Evolutionary conservation across 1,140 invertebrate species (phyloP), one percentile per base, ranked within the genome.

Genomic region (Eumaeus atala): DNA sequence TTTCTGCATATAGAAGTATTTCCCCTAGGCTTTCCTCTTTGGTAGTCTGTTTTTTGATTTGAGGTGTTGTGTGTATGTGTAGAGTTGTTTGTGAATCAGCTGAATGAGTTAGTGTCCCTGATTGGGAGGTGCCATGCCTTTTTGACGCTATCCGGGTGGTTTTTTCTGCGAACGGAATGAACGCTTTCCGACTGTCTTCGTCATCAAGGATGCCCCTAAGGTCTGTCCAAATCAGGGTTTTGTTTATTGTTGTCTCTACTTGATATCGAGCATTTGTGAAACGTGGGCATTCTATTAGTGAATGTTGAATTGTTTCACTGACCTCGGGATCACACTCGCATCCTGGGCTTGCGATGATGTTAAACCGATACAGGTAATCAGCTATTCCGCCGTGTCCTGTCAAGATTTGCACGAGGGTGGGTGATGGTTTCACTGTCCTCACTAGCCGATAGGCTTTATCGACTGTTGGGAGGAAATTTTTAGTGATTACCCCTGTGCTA

Each of bases 321-420:
- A 48, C 9, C 3, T 52, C 36, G 0, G 50, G 33, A 14, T 64
- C 67, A 16, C 67, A 70, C 9, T 48, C 48, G 35, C 67, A 70
- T 12, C 4, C 38, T 1, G 63, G 60, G 9, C 33, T 58, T 16
- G 56, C 51, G 37, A 50, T 63, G 0, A 58, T 9, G 9, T 60
- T 59, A 42, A 67, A 70, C 6, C 62, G 14, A 49, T 70, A 51
- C 1, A 70, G 33, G 37, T 70, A 70, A 10, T 53, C 48, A 0
- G 42, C 35, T 12, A 59, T 40, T 5, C 58, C 68, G 1, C 68
- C 65, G 18, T 70, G 65, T 33, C 62, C 68, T 4, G 67, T 67
- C 18, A 66, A 12, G 3, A 53, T 33, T 53, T 70, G 62, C 0
- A 48, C 48, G 0, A 53, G 56, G 0, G 42, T 33, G 1, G 35